phyloP scores from a whole-genome alignment of 2,797 vertebrate genomes.

The Taenioides sp. region DNA sequence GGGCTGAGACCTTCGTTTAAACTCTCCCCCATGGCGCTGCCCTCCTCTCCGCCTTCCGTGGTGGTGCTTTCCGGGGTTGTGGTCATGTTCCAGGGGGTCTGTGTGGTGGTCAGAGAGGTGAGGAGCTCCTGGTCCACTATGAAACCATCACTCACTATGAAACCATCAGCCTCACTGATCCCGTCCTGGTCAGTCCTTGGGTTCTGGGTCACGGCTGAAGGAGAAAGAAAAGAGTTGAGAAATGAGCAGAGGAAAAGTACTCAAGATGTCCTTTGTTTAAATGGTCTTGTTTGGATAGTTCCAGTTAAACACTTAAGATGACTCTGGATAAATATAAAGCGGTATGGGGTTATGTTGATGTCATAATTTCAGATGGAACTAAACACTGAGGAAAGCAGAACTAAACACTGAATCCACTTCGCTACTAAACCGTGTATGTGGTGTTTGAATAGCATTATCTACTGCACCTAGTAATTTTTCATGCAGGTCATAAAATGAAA shows the following conservation, averaged over 20 bases:
- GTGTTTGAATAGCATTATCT: too few relatives aligned
- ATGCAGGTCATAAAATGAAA: too few relatives aligned
- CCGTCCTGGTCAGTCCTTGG: slow-evolving; percentile 42
- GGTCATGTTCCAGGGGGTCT: slow-evolving; percentile 15
- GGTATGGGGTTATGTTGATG: not conserved
- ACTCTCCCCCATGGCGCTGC: slow-evolving; percentile 3
- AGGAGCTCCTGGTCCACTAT: slow-evolving; percentile 23
- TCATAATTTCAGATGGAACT: not conserved
- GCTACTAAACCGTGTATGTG: too few relatives aligned
- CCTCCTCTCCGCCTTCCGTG: slow-evolving; percentile 4
- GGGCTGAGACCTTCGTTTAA: too few relatives aligned
- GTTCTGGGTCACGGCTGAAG: slow-evolving; percentile 45
- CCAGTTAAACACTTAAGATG: not conserved
- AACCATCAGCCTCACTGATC: slow-evolving; percentile 55
- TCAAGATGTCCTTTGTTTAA: not conserved
- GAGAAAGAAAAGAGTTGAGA: slow-evolving; percentile 40
- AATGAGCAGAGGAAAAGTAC: slow-evolving; percentile 50
- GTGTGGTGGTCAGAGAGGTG: slow-evolving; percentile 10
- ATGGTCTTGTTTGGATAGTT: not conserved
- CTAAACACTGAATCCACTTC: too few relatives aligned
- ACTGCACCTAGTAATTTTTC: too few relatives aligned
- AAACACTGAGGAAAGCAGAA: too few relatives aligned
- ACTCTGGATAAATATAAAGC: not conserved
- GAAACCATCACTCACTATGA: slow-evolving; percentile 62
- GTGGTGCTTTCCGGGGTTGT: not conserved